These are phyloP conservation scores for Carposina sasakii DNA, from an alignment of 1,140 invertebrate genomes.

Conservation along the genomic window DNA sequence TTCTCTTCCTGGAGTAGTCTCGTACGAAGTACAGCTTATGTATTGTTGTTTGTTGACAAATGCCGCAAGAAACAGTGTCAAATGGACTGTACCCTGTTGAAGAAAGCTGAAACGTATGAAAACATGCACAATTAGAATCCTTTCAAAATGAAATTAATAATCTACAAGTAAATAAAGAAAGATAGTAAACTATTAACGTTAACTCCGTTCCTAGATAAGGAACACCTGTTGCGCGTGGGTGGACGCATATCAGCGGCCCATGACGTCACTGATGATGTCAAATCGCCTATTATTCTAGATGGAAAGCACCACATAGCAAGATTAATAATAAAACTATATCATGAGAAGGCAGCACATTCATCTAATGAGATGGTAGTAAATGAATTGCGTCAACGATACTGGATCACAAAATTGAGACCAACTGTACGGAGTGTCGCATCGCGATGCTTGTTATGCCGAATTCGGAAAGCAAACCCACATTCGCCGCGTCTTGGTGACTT, in stretches of 20 bases:
- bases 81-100: too few relatives aligned
- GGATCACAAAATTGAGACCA: constrained; percentile 8
- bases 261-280: constrained; percentile 14
- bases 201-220: too few relatives aligned
- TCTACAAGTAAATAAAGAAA: too few relatives aligned
- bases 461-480: constrained; percentile 15
- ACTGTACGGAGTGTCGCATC: constrained; percentile 15
- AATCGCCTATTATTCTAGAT: constrained; percentile 10
- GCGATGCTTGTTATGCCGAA: constrained; percentile 17
- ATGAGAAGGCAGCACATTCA: constrained; percentile 9
- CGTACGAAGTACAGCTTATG: too few relatives aligned
- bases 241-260: constrained; percentile 16
- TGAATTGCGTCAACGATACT: constrained; percentile 12
- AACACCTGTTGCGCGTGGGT: too few relatives aligned
- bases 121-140: too few relatives aligned
- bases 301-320: constrained; percentile 14
- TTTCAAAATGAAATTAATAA: too few relatives aligned
- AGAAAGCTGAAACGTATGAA: too few relatives aligned
- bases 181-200: too few relatives aligned
- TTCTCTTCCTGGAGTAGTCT: too few relatives aligned
- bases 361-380: constrained; percentile 14
- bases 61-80: too few relatives aligned
- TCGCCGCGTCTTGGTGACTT: constrained; percentile 20
- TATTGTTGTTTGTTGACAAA: too few relatives aligned
- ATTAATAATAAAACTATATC: constrained; percentile 15